Conservation (phyloP, 2,797 vertebrate genomes). For the Chelonia mydas region DNA sequence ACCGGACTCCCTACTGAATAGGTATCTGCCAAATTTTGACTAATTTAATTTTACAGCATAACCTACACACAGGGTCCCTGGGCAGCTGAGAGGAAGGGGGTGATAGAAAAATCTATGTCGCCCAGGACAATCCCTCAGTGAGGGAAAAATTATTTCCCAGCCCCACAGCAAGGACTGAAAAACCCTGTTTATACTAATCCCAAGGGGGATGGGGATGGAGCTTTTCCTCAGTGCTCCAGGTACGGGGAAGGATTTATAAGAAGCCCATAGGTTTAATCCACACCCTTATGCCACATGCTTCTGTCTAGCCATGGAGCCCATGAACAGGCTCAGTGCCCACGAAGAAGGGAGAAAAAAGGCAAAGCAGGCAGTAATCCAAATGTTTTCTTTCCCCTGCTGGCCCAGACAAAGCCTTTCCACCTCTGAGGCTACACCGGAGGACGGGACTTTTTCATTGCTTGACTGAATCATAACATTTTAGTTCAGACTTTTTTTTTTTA, state of each 20-base stretch:
- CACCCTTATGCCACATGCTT: neutral
- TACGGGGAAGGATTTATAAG: neutral
- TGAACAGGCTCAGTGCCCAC: neutral
- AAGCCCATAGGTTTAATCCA: neutral
- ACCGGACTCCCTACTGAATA: neutral
- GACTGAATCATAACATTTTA: neutral
- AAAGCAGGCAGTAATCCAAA: neutral
- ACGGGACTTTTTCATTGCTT: neutral
- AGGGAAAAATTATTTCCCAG: neutral
- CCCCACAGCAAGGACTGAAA: neutral
- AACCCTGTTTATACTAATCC: neutral
- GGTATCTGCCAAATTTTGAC: neutral
- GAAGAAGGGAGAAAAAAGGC: neutral
- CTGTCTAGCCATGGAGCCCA: neutral
- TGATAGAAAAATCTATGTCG: neutral
- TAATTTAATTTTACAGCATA: neutral
- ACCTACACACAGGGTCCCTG: neutral
- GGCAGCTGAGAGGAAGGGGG: neutral
- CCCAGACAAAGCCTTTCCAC: neutral
- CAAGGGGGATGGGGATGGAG: accelerated
- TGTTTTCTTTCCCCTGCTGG: neutral
- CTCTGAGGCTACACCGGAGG: too few species aligned
- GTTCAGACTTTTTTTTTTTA: neutral
- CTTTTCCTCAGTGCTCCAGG: neutral
- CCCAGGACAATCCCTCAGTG: neutral